A percentile compares a stretch with the other conserved stretches of the same genome.
These are phyloP conservation scores for Tanytarsus gracilentus DNA, from an alignment of 2,888 invertebrate species.

Conservation along the genomic window DNA sequence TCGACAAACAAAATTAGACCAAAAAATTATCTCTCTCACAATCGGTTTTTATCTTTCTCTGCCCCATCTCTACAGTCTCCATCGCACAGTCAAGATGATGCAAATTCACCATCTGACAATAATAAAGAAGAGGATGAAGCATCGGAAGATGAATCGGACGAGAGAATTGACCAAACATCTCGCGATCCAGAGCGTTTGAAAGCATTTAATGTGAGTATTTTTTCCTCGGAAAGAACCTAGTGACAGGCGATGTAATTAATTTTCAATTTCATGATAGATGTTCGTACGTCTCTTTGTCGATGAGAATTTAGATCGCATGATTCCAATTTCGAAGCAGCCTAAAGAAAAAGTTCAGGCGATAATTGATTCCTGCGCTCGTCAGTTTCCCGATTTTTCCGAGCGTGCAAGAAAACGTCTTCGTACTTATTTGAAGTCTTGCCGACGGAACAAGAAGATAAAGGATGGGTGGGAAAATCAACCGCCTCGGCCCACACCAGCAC, in stretches of 20 bases:
- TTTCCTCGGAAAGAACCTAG: slow-evolving; percentile 33
- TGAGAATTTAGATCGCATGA: slow-evolving; percentile 91
- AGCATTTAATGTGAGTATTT: slow-evolving; percentile 81
- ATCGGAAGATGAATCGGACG: slow-evolving; percentile 81
- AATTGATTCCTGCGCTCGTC: slow-evolving; percentile 91
- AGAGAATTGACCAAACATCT: slow-evolving; percentile 77
- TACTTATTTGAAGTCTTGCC: slow-evolving; percentile 91
- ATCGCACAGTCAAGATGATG: slow-evolving; percentile 63
- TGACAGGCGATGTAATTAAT: slow-evolving; percentile 29
- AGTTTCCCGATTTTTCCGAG: slow-evolving; percentile 94
- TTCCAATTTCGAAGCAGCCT: slow-evolving; percentile 94
- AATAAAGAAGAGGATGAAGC: slow-evolving; percentile 62
- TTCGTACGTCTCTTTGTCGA: slow-evolving; percentile 94
- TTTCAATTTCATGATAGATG: slow-evolving; percentile 58
- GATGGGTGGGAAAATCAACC: slow-evolving; percentile 80
- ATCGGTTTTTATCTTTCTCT: too few species aligned
- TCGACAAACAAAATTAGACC: too few species aligned
- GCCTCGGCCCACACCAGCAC: slow-evolving; percentile 91
- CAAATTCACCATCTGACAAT: slow-evolving; percentile 58
- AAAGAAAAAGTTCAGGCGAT: slow-evolving; percentile 97
- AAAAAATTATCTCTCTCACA: too few species aligned
- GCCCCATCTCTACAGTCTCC: slow-evolving; percentile 37
- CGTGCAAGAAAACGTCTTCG: slow-evolving; percentile 88
- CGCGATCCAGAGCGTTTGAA: slow-evolving; percentile 91
- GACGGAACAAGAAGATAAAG: slow-evolving; percentile 85